Percentiles rank a stretch among this genome's conserved stretches.
These are phyloP conservation scores for Rhyacichthys aspro DNA, from an alignment of 2,797 vertebrate genomes.

Conservation along the genomic window DNA sequence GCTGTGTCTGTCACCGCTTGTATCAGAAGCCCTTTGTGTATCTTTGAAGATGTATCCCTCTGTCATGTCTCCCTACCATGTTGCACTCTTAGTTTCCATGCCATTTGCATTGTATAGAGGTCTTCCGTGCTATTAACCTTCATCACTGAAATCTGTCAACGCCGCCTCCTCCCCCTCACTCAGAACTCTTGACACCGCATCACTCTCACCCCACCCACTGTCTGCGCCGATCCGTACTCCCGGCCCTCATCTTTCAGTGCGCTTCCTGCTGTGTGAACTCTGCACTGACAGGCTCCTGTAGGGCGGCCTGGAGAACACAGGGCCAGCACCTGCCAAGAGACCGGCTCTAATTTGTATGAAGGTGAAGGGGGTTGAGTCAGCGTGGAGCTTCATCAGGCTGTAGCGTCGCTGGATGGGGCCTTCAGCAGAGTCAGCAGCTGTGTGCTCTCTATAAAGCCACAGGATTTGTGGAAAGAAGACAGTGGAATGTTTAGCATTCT, in stretches of 20 bases:
- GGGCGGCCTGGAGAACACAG: constrained; percentile 51
- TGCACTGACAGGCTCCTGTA: constrained; percentile 62
- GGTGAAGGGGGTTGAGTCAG: constrained; percentile 65
- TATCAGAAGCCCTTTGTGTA: neutral
- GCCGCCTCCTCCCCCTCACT: constrained; percentile 43
- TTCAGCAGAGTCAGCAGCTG: constrained; percentile 36
- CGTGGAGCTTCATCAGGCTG: constrained; percentile 41
- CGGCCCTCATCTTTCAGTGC: constrained; percentile 39
- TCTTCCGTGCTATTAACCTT: constrained; percentile 65
- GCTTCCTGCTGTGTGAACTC: constrained; percentile 60
- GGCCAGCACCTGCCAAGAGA: constrained; percentile 43
- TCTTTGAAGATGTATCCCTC: constrained; percentile 27
- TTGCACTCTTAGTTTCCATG: constrained; percentile 13
- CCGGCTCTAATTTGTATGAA: constrained; percentile 71
- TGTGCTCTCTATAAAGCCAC: constrained; percentile 57
- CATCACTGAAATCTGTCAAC: constrained; percentile 55
- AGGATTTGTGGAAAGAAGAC: constrained; percentile 66
- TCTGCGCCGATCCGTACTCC: constrained; percentile 39
- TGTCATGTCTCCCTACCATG: neutral
- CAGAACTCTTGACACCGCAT: constrained; percentile 43
- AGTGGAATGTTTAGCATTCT: constrained; percentile 49
- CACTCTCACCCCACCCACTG: constrained; percentile 44
- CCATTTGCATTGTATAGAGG: constrained; percentile 56
- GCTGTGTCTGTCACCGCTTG: constrained; percentile 7
- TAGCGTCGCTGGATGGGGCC: constrained; percentile 36